Base-by-base conservation (phyloP, 2,888 invertebrate species). In the Phlogophora meticulosa region DNA sequence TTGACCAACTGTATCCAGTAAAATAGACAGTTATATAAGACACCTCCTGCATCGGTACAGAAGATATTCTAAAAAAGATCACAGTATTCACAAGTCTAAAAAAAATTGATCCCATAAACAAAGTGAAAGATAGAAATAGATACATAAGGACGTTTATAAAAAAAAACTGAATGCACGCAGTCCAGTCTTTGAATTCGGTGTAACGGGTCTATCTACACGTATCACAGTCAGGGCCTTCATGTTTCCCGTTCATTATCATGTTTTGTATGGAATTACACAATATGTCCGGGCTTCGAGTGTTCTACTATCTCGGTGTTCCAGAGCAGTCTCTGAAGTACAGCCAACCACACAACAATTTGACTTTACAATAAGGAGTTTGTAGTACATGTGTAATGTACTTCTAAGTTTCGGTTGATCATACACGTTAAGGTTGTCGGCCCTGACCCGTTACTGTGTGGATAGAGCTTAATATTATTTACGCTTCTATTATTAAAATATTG, bases 21-120 rank as follows among this genome's bases (percentile, higher is more conserved):
- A 22, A 32, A 42, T 32, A 38, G 36, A 46, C n/a, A 51, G 40
- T 48, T 34, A 20, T 28, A 59, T 10, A 49, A 40, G 48, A 64
- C 24, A 24, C n/a, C 13, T 42, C 42, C 49, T 53, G 59, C 56
- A 48, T 64, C 58, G n/a, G 10, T 65, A 34, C 55, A 40, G 49
- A 69, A 74, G 60, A 62, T 74, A 65, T 67, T 80, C 53, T 76
- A 71, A 69, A 52, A 66, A 75, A 76, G 60, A 80, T 81, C 73
- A 78, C 81, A 82, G 76, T 71, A 75, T 71, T 64, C 67, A 72
- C 55, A 81, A 75, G 65, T 73, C 61, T 80, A 77, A 63, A 80
- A 72, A 68, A 74, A 76, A 82, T 81, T 82, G 80, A 71, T 81
- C 81, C 81, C 81, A 43, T 72, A 70, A 45, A 65, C 46, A 63